phyloP scores from a whole-genome alignment of 2,888 invertebrate genomes.

The Melanostoma scalare region DNA sequence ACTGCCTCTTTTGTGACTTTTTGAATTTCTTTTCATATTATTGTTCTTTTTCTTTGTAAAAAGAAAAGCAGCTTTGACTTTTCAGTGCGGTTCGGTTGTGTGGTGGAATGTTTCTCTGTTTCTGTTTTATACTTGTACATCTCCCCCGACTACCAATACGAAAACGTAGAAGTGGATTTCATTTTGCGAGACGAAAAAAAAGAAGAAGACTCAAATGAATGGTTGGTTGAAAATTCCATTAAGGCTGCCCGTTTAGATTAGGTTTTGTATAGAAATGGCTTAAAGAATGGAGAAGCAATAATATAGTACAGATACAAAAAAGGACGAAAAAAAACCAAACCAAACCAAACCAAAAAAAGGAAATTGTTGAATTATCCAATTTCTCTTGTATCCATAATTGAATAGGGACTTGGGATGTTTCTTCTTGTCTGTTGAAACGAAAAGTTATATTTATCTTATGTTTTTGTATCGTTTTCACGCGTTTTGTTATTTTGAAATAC shows the following conservation, averaged over 20 bases:
- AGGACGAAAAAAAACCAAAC: no score
- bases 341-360: neutral
- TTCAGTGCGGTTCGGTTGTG: constrained; percentile 38
- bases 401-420: constrained; percentile 39
- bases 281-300: constrained; percentile 5
- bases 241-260: constrained; percentile 59
- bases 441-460: constrained; percentile 1
- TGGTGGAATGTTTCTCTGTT: constrained; percentile 13
- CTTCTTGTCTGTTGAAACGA: neutral
- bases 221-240: constrained; percentile 66
- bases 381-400: constrained; percentile 54
- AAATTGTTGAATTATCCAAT: constrained; percentile 43
- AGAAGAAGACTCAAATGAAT: constrained; percentile 37
- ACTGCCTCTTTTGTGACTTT: constrained; percentile 23
- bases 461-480: constrained; percentile 24
- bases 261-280: constrained; percentile 34
- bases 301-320: neutral
- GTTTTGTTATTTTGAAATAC: constrained; percentile 11
- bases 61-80: constrained; percentile 40
- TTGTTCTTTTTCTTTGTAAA: constrained; percentile 9
- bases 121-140: neutral
- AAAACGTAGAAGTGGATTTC: constrained; percentile 23
- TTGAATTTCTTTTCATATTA: constrained; percentile 12
- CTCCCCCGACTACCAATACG: neutral
- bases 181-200: constrained; percentile 14